phyloP scores from a whole-genome alignment of 2,888 invertebrate genomes.

The Meiosimyza platycephala region DNA sequence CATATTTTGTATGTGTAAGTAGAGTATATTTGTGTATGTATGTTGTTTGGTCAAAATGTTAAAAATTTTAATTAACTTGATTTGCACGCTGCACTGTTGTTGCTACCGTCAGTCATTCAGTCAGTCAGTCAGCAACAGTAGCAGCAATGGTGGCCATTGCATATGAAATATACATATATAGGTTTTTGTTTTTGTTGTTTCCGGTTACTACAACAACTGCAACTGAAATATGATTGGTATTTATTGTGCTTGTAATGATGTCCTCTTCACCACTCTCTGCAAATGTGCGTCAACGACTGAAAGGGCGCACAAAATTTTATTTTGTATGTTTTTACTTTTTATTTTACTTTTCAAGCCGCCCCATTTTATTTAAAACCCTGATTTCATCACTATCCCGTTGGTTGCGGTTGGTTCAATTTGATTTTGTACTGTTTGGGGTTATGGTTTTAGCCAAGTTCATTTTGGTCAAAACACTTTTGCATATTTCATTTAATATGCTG shows the following conservation, averaged over 20 bases:
- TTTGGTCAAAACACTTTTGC: slow-evolving; percentile 9
- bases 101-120: neutral
- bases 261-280: no score
- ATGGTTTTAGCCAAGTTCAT: neutral
- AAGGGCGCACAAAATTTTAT: no score
- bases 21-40: slow-evolving; percentile 14
- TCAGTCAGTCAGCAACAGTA: neutral
- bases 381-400: no score
- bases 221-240: neutral
- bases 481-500: slow-evolving; percentile 5
- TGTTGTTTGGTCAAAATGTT: slow-evolving; percentile 44
- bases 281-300: no score
- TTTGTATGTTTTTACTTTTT: no score
- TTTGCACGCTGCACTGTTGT: slow-evolving; percentile 38
- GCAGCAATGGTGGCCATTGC: neutral
- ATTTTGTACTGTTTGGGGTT: no score
- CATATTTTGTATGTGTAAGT: no score
- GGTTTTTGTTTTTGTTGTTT: neutral
- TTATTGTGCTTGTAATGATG: no score
- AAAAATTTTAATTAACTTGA: slow-evolving; percentile 53
- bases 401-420: no score
- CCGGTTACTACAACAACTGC: neutral
- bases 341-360: no score
- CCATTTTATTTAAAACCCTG: no score
- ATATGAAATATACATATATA: neutral